Conservation (phyloP, 2,888 invertebrate genomes). For the Noctua janthina region DNA sequence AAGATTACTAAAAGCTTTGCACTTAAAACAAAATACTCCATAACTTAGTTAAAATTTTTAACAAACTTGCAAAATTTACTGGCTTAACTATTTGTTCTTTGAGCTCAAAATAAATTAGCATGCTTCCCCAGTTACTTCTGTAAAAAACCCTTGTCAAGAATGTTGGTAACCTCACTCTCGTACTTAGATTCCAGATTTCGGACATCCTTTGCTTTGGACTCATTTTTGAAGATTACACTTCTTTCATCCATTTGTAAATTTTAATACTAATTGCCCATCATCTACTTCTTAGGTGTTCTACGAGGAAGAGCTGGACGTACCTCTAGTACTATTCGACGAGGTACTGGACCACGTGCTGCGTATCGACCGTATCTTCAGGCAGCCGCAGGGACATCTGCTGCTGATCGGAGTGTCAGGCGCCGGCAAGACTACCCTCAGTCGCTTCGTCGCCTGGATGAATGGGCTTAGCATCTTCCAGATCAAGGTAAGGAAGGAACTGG, state of each 20-base stretch:
- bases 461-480: constrained; percentile 99
- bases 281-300: constrained; percentile 94
- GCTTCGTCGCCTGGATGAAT: constrained; percentile 99
- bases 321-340: constrained; percentile 99
- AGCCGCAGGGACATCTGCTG: constrained; percentile 99
- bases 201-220: background rate
- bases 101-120: background rate
- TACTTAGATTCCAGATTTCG: background rate
- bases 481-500: constrained; percentile 89
- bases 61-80: background rate
- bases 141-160: background rate
- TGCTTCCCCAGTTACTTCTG: background rate
- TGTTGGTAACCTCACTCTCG: background rate
- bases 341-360: constrained; percentile 99
- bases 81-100: background rate
- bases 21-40: background rate
- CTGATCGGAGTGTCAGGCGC: constrained; percentile 99
- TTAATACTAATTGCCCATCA: background rate
- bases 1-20: constrained; percentile 10
- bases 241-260: too few species aligned
- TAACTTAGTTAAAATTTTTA: background rate
- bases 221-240: too few species aligned
- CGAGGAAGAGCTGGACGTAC: constrained; percentile 99
- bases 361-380: constrained; percentile 99
- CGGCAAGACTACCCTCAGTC: constrained; percentile 99